phyloP scores from a whole-genome alignment of 2,113 vertebrate genomes.

The Rhinichthys klamathensis region DNA sequence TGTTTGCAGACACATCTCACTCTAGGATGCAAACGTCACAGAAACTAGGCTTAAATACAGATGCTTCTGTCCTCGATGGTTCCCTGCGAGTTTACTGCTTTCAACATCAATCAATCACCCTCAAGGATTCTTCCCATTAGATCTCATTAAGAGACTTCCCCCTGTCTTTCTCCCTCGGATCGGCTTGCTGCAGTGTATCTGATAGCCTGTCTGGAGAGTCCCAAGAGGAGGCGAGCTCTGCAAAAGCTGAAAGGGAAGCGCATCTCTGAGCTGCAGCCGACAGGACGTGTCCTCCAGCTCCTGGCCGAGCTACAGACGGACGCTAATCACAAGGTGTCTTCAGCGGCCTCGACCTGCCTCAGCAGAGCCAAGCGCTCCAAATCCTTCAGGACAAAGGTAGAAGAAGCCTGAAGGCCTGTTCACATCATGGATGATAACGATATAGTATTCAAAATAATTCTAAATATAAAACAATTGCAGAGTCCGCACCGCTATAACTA shows the following conservation, averaged over 20 bases:
- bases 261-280: conserved; percentile 83
- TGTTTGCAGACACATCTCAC: background rate
- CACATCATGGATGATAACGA: too few species aligned
- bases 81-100: background rate
- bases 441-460: too few species aligned
- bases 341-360: conserved; percentile 77
- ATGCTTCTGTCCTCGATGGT: conserved; percentile 3
- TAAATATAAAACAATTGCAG: too few species aligned
- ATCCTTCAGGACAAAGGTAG: conserved; percentile 84
- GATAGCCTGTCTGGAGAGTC: conserved; percentile 77
- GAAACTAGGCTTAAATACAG: background rate
- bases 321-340: conserved; percentile 80
- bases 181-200: conserved; percentile 77
- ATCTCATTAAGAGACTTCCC: conserved; percentile 12
- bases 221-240: conserved; percentile 77
- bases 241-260: conserved; percentile 81
- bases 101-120: background rate
- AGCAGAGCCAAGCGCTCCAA: conserved; percentile 69
- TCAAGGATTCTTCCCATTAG: conserved; percentile 18
- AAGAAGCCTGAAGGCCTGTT: background rate
- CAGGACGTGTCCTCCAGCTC: conserved; percentile 78
- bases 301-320: conserved; percentile 86
- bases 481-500: too few species aligned
- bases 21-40: background rate
- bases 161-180: background rate